A percentile compares a stretch with the other conserved stretches of the same genome.
These are phyloP conservation scores for Abrostola triplasia DNA, from an alignment of 2,888 invertebrate genomes.

Conservation along the genomic window DNA sequence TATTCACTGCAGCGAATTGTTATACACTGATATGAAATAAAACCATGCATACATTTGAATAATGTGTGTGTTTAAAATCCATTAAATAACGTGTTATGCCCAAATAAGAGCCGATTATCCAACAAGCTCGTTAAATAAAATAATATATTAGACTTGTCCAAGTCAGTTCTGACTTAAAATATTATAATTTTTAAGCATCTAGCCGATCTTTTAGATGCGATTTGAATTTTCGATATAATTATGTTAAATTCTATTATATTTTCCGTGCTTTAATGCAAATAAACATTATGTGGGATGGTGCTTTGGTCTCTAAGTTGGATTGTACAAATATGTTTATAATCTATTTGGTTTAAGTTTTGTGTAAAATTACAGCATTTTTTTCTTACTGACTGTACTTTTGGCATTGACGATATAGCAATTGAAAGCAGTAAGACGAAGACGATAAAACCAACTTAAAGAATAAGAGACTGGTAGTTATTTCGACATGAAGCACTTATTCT, in stretches of 20 bases:
- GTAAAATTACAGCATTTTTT: too few relatives aligned
- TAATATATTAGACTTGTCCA: slow-evolving; percentile 50
- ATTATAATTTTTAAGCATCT: slow-evolving; percentile 32
- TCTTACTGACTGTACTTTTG: too few relatives aligned
- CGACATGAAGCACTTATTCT: too few relatives aligned
- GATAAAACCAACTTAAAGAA: too few relatives aligned
- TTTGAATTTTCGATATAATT: slow-evolving; percentile 21
- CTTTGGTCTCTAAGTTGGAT: too few relatives aligned
- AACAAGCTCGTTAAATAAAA: slow-evolving; percentile 54
- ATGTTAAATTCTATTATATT: slow-evolving; percentile 24
- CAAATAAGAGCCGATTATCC: slow-evolving; percentile 59
- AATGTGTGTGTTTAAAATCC: slow-evolving; percentile 56
- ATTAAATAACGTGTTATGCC: slow-evolving; percentile 61
- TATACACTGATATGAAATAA: slow-evolving; percentile 68
- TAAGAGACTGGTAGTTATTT: too few relatives aligned
- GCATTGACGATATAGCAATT: too few relatives aligned
- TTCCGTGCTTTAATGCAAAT: not conserved
- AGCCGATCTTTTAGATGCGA: slow-evolving; percentile 23
- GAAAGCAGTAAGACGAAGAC: too few relatives aligned
- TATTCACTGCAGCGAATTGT: slow-evolving; percentile 75
- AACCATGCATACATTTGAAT: slow-evolving; percentile 57
- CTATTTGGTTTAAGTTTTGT: too few relatives aligned
- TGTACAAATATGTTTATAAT: too few relatives aligned
- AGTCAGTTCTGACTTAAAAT: slow-evolving; percentile 35
- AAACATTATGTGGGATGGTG: too few relatives aligned